Evolutionary conservation across 2,888 invertebrate genomes (phyloP).

Genomic region (Baccha elongata): DNA sequence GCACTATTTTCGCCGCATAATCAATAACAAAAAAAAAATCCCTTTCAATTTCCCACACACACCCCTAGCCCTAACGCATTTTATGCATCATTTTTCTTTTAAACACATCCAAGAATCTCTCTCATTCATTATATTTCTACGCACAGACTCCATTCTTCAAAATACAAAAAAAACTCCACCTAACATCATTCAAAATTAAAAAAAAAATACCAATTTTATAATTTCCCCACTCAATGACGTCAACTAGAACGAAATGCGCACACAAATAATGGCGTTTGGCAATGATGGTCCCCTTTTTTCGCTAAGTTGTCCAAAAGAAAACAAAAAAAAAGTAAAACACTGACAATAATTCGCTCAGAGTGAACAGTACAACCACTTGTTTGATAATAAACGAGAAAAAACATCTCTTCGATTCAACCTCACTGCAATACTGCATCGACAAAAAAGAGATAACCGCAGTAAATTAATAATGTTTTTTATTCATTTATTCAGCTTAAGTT

Average conservation of each 20-base stretch:
- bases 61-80: neutral
- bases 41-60: neutral
- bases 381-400: neutral
- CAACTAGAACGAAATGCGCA: conserved; percentile 61
- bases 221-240: conserved; percentile 68
- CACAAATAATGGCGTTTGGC: neutral
- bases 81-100: neutral
- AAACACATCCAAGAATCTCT: neutral
- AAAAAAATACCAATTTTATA: conserved; percentile 18
- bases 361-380: conserved; percentile 44
- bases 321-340: neutral
- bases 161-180: conserved; percentile 2
- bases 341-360: conserved; percentile 62
- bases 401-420: conserved; percentile 21
- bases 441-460: conserved; percentile 25
- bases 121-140: conserved; percentile 22
- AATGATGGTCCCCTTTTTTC: conserved; percentile 38
- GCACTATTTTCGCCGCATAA: neutral
- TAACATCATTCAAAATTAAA: conserved; percentile 31
- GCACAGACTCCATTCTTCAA: conserved; percentile 11
- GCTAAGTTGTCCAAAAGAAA: conserved; percentile 29
- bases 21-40: neutral
- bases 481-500: conserved; percentile 4
- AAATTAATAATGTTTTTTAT: too few species aligned
- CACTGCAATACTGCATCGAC: conserved; percentile 30